phyloP scores from a whole-genome alignment of 2,113 vertebrate species.

The Sinosuthora webbiana region DNA sequence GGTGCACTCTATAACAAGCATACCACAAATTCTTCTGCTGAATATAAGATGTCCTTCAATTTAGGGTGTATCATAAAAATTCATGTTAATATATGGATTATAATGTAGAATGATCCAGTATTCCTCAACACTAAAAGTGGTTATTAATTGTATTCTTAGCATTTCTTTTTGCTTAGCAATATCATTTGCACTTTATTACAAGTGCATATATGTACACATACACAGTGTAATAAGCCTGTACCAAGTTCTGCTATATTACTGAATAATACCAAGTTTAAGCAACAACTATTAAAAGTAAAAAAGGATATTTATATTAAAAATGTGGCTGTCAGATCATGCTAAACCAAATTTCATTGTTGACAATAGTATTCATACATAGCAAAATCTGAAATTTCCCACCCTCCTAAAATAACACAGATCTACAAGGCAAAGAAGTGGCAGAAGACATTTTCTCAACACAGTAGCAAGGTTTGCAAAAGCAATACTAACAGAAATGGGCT shows the following conservation, averaged over 20 bases:
- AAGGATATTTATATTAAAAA: not conserved
- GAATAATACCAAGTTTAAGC: not conserved
- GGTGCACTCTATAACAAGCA: rapidly evolving
- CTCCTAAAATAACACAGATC: not conserved
- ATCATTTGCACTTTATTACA: not conserved
- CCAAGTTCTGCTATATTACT: not conserved
- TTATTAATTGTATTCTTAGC: not conserved
- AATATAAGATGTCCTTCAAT: not conserved
- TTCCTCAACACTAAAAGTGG: not conserved
- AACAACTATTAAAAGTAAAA: not conserved
- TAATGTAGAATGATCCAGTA: not conserved
- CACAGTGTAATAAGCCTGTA: not conserved
- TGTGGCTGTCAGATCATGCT: not conserved
- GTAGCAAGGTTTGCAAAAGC: not conserved
- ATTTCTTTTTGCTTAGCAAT: not conserved
- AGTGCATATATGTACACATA: not conserved
- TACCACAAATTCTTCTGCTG: not conserved
- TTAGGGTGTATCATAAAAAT: not conserved
- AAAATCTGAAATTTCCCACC: not conserved
- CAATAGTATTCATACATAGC: rapidly evolving
- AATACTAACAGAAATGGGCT: not conserved
- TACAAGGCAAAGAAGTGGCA: not conserved
- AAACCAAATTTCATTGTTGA: not conserved
- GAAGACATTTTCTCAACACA: not conserved
- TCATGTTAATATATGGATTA: not conserved